Conservation (phyloP, 2,888 invertebrate species). For the Agrotis puta region DNA sequence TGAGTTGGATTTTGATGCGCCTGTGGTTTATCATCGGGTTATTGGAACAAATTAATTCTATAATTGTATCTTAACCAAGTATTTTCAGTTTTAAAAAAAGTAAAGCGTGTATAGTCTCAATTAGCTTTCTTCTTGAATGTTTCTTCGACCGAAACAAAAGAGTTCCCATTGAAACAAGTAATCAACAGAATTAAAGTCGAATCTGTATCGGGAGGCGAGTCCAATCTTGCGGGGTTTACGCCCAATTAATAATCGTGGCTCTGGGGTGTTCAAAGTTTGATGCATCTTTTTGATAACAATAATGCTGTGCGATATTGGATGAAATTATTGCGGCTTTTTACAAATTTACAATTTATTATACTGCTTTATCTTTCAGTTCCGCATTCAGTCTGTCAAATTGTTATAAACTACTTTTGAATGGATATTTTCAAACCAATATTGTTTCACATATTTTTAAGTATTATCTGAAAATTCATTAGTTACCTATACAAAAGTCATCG, state of each 20-base stretch:
- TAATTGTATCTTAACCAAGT: neutral
- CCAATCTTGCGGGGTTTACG: slow-evolving; percentile 79
- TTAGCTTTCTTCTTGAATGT: slow-evolving; percentile 53
- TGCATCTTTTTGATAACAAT: slow-evolving; percentile 9
- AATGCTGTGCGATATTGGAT: neutral
- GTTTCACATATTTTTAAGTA: too few species aligned
- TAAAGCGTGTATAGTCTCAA: slow-evolving; percentile 30
- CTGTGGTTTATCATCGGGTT: neutral
- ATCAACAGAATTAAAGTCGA: slow-evolving; percentile 74
- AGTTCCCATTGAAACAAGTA: slow-evolving; percentile 65
- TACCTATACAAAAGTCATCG: too few species aligned
- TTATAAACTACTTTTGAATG: too few species aligned
- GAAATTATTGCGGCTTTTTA: neutral
- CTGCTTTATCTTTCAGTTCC: too few species aligned
- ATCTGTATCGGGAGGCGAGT: slow-evolving; percentile 69
- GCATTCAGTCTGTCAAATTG: too few species aligned
- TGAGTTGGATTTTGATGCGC: slow-evolving; percentile 26
- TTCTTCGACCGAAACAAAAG: slow-evolving; percentile 62
- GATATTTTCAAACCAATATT: too few species aligned
- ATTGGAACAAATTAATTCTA: neutral
- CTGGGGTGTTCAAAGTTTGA: slow-evolving; percentile 67
- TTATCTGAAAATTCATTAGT: too few species aligned
- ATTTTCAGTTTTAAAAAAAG: slow-evolving; percentile 7
- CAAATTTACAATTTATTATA: too few species aligned
- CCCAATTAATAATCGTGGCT: slow-evolving; percentile 85